A percentile compares a stretch with the other conserved stretches of the same genome.
Evolutionary conservation across 2,797 vertebrate species (phyloP).

Genomic region (Loris lydekkerianus): DNA sequence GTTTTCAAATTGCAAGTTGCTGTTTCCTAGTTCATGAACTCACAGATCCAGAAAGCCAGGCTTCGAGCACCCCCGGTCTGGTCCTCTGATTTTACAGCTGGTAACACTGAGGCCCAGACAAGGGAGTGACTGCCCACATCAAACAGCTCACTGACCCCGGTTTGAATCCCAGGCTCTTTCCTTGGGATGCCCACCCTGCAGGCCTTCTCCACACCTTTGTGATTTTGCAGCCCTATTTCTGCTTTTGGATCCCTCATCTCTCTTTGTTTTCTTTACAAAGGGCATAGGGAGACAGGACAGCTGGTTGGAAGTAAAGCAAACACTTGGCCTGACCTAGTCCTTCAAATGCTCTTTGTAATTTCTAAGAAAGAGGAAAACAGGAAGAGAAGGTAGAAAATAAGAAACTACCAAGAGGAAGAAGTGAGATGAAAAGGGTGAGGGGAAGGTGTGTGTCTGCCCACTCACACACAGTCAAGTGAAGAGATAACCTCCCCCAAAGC

Average conservation of each 20-base stretch:
- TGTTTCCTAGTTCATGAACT: not conserved
- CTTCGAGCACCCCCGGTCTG: accelerated
- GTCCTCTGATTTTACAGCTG: not conserved
- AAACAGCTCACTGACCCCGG: accelerated
- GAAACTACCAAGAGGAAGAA: not conserved
- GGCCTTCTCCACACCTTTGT: not conserved
- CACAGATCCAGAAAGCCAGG: not conserved
- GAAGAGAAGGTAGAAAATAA: not conserved
- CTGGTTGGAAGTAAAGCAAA: not conserved
- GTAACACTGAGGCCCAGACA: not conserved
- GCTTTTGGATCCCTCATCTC: not conserved
- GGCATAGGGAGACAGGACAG: not conserved
- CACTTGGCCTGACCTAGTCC: not conserved
- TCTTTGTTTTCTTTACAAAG: not conserved
- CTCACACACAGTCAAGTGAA: not conserved
- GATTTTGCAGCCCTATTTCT: not conserved
- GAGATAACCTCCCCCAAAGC: not conserved
- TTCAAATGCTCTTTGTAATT: not conserved
- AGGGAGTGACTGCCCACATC: not conserved
- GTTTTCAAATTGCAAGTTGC: not conserved
- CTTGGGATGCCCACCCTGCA: not conserved
- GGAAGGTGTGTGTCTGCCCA: not conserved
- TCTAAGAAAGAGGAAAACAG: not conserved
- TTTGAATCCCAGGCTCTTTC: not conserved
- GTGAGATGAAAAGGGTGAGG: accelerated